phyloP scores from a whole-genome alignment of 2,888 invertebrate genomes.

The Drosophila percnosoma region DNA sequence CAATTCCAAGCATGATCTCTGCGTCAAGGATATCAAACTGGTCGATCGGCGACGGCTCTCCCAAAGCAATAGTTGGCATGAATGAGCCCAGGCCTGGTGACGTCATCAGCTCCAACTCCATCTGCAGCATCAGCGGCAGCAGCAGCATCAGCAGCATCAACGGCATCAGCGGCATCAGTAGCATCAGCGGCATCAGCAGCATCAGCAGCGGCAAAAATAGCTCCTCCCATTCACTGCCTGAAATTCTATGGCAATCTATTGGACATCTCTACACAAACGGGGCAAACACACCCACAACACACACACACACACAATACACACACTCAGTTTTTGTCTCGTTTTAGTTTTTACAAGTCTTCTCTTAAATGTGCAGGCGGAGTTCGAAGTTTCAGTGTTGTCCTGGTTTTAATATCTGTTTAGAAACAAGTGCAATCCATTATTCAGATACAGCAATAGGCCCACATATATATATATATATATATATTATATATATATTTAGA shows the following conservation, averaged over 20 bases:
- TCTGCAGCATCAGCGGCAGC: background rate
- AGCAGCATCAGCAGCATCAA: background rate
- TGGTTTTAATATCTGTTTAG: constrained; percentile 6
- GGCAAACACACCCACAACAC: background rate
- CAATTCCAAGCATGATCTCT: constrained; percentile 91
- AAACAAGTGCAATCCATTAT: background rate
- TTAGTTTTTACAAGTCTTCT: constrained; percentile 30
- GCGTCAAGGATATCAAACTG: constrained; percentile 92
- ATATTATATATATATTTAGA: background rate
- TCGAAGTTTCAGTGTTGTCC: background rate
- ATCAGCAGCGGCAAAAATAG: background rate
- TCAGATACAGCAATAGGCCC: constrained; percentile 31
- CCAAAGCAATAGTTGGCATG: constrained; percentile 49
- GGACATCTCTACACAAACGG: background rate
- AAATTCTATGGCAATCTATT: constrained; percentile 2
- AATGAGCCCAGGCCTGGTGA: constrained; percentile 52
- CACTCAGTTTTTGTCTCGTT: constrained; percentile 25
- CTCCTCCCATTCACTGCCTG: background rate
- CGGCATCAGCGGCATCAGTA: background rate
- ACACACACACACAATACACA: background rate
- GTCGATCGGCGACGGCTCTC: constrained; percentile 86
- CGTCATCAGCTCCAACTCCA: constrained; percentile 11
- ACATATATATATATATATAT: background rate
- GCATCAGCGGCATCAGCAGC: background rate
- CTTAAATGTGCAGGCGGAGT: constrained; percentile 1